These are phyloP conservation scores for Rhagologus leucostigma DNA, from an alignment of 2,113 vertebrate species.

Conservation along the genomic window DNA sequence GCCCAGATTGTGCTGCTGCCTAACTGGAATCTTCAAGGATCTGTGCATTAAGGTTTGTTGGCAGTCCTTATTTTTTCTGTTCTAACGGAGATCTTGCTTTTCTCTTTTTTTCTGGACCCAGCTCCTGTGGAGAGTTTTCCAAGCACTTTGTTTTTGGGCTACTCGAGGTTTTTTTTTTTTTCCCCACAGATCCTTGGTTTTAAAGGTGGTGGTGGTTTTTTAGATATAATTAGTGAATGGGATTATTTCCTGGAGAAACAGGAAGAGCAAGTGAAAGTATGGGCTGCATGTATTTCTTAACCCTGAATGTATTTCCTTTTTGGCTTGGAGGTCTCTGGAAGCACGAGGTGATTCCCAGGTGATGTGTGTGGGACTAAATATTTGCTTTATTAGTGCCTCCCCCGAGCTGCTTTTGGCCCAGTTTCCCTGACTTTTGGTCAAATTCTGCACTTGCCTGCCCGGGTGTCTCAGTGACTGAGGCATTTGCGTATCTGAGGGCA, in stretches of 20 bases:
- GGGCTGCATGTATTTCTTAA: not conserved
- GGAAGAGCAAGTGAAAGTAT: not conserved
- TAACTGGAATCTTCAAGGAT: not conserved
- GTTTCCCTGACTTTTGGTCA: not conserved
- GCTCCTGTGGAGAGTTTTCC: not conserved
- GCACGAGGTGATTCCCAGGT: not conserved
- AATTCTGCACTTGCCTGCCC: not conserved
- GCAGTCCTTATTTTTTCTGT: not conserved
- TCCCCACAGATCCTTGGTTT: not conserved
- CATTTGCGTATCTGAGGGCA: not conserved
- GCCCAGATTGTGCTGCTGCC: not conserved
- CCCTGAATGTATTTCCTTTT: not conserved
- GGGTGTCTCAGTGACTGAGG: not conserved
- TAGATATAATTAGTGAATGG: not conserved
- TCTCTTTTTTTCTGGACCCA: not conserved
- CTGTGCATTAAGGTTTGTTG: not conserved
- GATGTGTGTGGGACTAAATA: not conserved
- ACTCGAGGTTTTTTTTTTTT: not conserved
- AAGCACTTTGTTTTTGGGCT: not conserved
- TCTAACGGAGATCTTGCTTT: not conserved
- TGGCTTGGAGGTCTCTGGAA: not conserved
- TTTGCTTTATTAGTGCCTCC: not conserved
- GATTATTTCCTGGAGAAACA: not conserved
- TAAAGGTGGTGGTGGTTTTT: not conserved
- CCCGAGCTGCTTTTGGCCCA: not conserved